Evolutionary conservation across 2,888 invertebrate species (phyloP).

Genomic region (Sesia apiformis): DNA sequence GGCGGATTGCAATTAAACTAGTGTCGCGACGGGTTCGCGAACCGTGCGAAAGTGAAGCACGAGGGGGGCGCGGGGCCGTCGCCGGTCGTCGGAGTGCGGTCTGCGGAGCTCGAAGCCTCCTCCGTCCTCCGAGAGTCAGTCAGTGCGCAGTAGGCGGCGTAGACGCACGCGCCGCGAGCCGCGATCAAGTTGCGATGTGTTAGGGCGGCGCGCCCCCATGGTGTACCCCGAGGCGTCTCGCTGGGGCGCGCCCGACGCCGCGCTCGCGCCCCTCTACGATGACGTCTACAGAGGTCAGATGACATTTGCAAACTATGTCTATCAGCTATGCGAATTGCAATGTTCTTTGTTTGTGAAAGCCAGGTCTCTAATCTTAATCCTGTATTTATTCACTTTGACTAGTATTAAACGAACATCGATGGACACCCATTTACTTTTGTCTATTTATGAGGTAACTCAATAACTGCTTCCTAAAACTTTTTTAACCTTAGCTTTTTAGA

Average conservation of each 20-base stretch:
- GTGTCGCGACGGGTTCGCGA: constrained; percentile 67
- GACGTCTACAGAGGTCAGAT: constrained; percentile 79
- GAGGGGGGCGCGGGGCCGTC: constrained; percentile 17
- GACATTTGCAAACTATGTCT: constrained; percentile 27
- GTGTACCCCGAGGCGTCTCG: constrained; percentile 77
- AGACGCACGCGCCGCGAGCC: constrained; percentile 38
- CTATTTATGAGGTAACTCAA: too few species aligned
- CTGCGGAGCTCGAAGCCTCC: constrained; percentile 6
- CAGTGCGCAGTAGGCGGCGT: constrained; percentile 62
- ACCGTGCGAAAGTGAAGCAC: constrained; percentile 69
- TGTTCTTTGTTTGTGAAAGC: constrained; percentile 30
- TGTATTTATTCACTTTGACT: background rate
- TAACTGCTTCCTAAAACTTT: too few species aligned
- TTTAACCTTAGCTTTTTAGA: too few species aligned
- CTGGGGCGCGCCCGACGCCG: constrained; percentile 76
- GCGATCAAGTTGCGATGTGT: constrained; percentile 38
- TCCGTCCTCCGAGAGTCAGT: constrained; percentile 24
- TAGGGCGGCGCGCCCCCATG: constrained; percentile 63
- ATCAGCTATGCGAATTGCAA: constrained; percentile 17
- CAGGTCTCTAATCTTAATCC: constrained; percentile 8
- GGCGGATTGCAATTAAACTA: constrained; percentile 66
- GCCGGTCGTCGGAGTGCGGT: constrained; percentile 6
- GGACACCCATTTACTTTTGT: too few species aligned
- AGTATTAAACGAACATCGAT: too few species aligned
- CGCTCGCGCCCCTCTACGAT: constrained; percentile 78